Conservation (phyloP, 2,113 vertebrate genomes). For the Syrmaticus mikado region DNA sequence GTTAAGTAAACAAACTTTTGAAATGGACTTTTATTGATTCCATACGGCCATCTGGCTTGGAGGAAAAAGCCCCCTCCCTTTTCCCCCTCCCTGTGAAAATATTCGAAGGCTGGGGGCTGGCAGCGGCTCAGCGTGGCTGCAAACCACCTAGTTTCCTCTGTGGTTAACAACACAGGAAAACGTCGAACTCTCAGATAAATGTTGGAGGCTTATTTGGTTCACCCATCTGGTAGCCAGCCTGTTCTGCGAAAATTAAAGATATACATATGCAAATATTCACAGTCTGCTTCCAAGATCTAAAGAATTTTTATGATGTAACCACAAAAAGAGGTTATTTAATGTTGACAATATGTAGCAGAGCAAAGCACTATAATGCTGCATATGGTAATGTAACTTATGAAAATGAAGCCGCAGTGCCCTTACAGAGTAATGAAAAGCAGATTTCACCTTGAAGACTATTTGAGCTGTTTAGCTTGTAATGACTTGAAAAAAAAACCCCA, state of each 20-base stretch:
- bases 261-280: slow-evolving; percentile 68
- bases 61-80: slow-evolving; percentile 43
- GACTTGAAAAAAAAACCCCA: neutral
- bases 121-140: slow-evolving; percentile 56
- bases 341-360: slow-evolving; percentile 28
- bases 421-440: neutral
- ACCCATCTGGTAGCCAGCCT: slow-evolving; percentile 82
- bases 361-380: neutral
- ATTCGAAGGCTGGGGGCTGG: slow-evolving; percentile 71
- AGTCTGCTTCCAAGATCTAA: slow-evolving; percentile 59
- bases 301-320: slow-evolving; percentile 62
- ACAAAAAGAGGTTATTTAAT: slow-evolving; percentile 50
- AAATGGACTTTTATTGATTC: slow-evolving; percentile 72
- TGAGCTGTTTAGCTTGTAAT: slow-evolving; percentile 6
- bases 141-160: slow-evolving; percentile 75
- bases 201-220: slow-evolving; percentile 67
- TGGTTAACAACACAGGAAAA: slow-evolving; percentile 41
- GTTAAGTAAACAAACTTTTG: slow-evolving; percentile 78
- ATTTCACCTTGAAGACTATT: neutral
- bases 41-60: slow-evolving; percentile 75
- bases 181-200: slow-evolving; percentile 48
- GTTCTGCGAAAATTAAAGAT: slow-evolving; percentile 74
- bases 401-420: neutral
- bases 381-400: neutral
- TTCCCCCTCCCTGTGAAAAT: slow-evolving; percentile 49